These are phyloP conservation scores for Listronotus bonariensis DNA, from an alignment of 1,140 invertebrate species.

Conservation along the genomic window DNA sequence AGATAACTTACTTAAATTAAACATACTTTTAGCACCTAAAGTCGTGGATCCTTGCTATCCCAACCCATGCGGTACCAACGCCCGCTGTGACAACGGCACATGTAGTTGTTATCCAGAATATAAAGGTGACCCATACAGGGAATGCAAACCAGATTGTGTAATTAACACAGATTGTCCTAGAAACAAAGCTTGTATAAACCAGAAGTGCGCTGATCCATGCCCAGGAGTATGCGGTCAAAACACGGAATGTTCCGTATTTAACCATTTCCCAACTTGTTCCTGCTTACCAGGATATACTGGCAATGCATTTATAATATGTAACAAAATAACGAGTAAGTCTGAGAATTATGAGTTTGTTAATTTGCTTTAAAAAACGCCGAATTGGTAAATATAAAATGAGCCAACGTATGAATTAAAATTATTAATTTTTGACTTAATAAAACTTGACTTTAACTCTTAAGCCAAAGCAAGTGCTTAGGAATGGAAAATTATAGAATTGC, in stretches of 20 bases:
- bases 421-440: too few relatives aligned
- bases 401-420: too few relatives aligned
- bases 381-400: too few relatives aligned
- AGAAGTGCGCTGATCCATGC: slow-evolving; percentile 76
- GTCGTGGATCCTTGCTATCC: slow-evolving; percentile 64
- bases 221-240: slow-evolving; percentile 72
- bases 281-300: slow-evolving; percentile 70
- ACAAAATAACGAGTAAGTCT: slow-evolving; percentile 42
- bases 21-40: slow-evolving; percentile 28
- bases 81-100: slow-evolving; percentile 61
- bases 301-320: slow-evolving; percentile 70
- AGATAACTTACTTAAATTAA: background rate
- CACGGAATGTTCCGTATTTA: slow-evolving; percentile 71
- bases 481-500: too few relatives aligned
- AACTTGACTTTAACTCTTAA: too few relatives aligned
- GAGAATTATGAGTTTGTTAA: too few relatives aligned
- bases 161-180: slow-evolving; percentile 69
- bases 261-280: slow-evolving; percentile 73
- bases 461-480: too few relatives aligned
- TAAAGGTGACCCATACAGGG: slow-evolving; percentile 67
- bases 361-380: too few relatives aligned
- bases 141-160: slow-evolving; percentile 73
- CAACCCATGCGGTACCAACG: slow-evolving; percentile 64
- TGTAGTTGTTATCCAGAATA: slow-evolving; percentile 73
- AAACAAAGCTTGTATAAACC: slow-evolving; percentile 68